Evolutionary conservation across 2,888 invertebrate species (phyloP).

Genomic region (Orthonychiurus folsomi): DNA sequence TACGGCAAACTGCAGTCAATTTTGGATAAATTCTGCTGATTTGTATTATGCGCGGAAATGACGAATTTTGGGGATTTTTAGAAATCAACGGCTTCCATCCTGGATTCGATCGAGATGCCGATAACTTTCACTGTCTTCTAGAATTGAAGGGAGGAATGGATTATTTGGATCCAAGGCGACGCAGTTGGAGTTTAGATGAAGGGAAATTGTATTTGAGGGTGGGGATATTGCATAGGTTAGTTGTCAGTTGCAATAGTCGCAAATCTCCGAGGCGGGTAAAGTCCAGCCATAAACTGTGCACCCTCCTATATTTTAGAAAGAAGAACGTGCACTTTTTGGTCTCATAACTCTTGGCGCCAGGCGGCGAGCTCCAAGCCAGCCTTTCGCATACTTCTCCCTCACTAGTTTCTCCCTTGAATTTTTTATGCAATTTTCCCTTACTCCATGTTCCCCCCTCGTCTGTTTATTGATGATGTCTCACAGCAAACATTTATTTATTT

Average conservation of each 20-base stretch:
- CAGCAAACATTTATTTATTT: not conserved
- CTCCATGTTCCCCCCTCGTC: not conserved
- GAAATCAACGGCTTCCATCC: too few species aligned
- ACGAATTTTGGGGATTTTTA: too few species aligned
- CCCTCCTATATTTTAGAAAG: not conserved
- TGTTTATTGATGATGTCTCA: not conserved
- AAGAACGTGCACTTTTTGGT: not conserved
- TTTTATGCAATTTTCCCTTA: not conserved
- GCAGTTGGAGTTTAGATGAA: too few species aligned
- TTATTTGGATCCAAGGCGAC: too few species aligned
- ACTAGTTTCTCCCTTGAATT: not conserved
- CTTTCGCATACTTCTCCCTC: not conserved
- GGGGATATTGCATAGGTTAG: too few species aligned
- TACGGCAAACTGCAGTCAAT: too few species aligned
- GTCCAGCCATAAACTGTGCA: not conserved
- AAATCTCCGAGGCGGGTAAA: not conserved
- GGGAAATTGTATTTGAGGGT: too few species aligned
- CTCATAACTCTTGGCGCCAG: not conserved
- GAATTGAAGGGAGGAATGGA: too few species aligned
- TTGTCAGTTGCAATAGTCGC: constrained; percentile 1
- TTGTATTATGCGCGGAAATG: too few species aligned
- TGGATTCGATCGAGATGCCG: too few species aligned
- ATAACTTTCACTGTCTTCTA: too few species aligned
- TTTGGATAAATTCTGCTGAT: too few species aligned
- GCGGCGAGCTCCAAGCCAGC: not conserved